Conservation (phyloP, 2,113 vertebrate genomes). For the Gallinago media region DNA sequence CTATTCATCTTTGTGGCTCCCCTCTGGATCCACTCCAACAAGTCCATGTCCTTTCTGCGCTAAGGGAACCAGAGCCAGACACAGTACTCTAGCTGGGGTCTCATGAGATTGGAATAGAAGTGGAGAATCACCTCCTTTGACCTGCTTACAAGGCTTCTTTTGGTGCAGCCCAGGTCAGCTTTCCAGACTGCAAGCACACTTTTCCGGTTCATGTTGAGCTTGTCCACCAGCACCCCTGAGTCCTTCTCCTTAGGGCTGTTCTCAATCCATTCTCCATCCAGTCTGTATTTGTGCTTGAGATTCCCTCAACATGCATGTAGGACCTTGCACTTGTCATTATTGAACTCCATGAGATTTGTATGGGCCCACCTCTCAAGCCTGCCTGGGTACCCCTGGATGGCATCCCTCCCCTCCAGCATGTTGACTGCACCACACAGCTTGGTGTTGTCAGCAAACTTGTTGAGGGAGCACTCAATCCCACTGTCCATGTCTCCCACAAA, state of each 20-base stretch:
- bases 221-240: not conserved
- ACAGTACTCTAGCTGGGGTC: not conserved
- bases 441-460: not conserved
- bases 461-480: not conserved
- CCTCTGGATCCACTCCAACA: not conserved
- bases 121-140: not conserved
- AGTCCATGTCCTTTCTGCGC: not conserved
- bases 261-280: not conserved
- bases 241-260: not conserved
- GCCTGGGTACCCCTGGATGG: no score
- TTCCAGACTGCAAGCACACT: not conserved
- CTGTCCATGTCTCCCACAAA: not conserved
- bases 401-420: not conserved
- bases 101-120: not conserved
- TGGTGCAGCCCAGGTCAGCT: not conserved
- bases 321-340: not conserved
- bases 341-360: not conserved
- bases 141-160: not conserved
- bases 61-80: not conserved
- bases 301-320: not conserved
- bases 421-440: not conserved
- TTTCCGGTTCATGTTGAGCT: not conserved
- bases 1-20: not conserved
- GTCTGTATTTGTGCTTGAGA: not conserved
- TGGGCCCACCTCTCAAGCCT: not conserved